Evolutionary conservation across 1,140 invertebrate species (phyloP).

Genomic region (Venustaconcha ellipsiformis): DNA sequence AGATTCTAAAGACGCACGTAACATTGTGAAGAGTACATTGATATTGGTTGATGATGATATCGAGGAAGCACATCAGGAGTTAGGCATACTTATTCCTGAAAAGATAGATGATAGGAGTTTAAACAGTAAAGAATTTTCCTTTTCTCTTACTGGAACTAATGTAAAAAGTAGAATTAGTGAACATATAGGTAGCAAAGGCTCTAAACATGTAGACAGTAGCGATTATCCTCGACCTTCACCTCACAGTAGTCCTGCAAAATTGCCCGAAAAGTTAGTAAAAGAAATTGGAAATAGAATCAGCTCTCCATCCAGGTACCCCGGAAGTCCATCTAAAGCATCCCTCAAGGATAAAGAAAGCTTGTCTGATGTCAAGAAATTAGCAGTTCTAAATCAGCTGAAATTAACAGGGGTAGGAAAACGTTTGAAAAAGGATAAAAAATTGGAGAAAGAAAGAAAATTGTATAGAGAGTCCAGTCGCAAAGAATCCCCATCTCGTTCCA

Average conservation of each 20-base stretch:
- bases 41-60: conserved; percentile 57
- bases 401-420: conserved; percentile 27
- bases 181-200: too few relatives aligned
- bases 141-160: not conserved
- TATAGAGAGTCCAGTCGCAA: conserved; percentile 7
- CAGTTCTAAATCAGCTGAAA: conserved; percentile 37
- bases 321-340: conserved; percentile 52
- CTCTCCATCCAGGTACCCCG: conserved; percentile 42
- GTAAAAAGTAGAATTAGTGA: too few relatives aligned
- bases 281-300: conserved; percentile 59
- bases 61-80: conserved; percentile 38
- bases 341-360: conserved; percentile 54
- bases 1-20: conserved; percentile 28
- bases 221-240: too few relatives aligned
- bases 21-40: conserved; percentile 47
- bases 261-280: conserved; percentile 49
- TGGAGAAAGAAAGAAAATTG: conserved; percentile 25
- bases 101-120: conserved; percentile 28
- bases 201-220: too few relatives aligned
- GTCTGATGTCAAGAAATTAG: conserved; percentile 50
- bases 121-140: conserved; percentile 28
- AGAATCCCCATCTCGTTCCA: conserved; percentile 23
- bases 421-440: conserved; percentile 26
- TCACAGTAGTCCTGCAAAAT: too few relatives aligned
- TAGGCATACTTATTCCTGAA: conserved; percentile 27